phyloP scores from a whole-genome alignment of 2,888 invertebrate species.

The Hypercompe scribonia region DNA sequence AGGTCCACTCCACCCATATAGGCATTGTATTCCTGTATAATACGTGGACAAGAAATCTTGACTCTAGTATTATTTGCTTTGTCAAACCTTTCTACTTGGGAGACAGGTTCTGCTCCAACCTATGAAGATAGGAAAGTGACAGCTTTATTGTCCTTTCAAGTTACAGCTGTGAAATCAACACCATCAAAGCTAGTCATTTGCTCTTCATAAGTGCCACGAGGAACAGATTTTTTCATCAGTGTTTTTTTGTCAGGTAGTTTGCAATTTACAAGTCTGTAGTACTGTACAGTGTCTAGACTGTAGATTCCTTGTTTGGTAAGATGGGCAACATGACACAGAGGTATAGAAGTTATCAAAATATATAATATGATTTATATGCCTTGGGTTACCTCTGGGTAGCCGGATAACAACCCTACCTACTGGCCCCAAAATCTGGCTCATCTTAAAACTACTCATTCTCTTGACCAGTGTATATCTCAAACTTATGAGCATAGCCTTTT shows the following conservation, averaged over 20 bases:
- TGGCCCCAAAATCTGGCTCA: constrained; percentile 58
- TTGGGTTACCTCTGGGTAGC: constrained; percentile 52
- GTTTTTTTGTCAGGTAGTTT: constrained; percentile 55
- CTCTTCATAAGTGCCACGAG: constrained; percentile 54
- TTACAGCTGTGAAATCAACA: constrained; percentile 53
- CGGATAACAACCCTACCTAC: constrained; percentile 52
- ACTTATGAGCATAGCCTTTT: constrained; percentile 48
- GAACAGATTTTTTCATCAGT: constrained; percentile 54
- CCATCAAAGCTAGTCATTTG: constrained; percentile 52
- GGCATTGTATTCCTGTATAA: constrained; percentile 57
- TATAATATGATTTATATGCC: constrained; percentile 13
- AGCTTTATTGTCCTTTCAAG: constrained; percentile 59
- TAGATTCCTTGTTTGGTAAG: constrained; percentile 48
- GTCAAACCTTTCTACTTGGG: constrained; percentile 49
- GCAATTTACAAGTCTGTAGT: constrained; percentile 46
- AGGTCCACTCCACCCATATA: too few species aligned
- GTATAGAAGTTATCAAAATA: constrained; percentile 43
- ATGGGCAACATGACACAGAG: constrained; percentile 50
- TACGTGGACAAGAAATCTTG: constrained; percentile 47
- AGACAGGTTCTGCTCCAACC: constrained; percentile 53
- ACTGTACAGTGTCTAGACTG: constrained; percentile 44
- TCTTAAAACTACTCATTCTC: constrained; percentile 47
- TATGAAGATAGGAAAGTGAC: constrained; percentile 58
- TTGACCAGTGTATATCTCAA: constrained; percentile 50
- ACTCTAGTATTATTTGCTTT: constrained; percentile 44